Evolutionary conservation across 2,113 vertebrate species (phyloP).

Genomic region (Hippoglossus stenolepis): DNA sequence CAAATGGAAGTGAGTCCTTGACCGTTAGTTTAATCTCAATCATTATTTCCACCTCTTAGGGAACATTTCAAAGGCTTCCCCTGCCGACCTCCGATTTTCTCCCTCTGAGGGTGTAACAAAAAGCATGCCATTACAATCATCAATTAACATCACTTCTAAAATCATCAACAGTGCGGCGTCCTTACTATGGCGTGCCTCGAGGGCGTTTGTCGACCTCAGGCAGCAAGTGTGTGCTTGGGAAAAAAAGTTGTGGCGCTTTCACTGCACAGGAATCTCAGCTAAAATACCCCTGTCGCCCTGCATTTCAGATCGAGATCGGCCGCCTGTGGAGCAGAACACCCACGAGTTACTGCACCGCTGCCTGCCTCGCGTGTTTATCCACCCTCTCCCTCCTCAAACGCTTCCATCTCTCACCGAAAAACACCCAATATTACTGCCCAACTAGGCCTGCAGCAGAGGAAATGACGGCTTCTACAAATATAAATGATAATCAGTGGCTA

Average conservation of each 20-base stretch:
- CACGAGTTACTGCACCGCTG: conserved; percentile 62
- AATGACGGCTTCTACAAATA: conserved; percentile 82
- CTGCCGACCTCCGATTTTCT: conserved; percentile 32
- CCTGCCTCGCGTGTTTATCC: conserved; percentile 65
- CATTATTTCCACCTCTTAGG: too few species aligned
- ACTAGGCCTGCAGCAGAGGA: conserved; percentile 65
- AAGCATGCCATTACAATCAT: conserved; percentile 54
- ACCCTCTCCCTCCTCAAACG: conserved; percentile 54
- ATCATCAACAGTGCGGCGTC: conserved; percentile 37
- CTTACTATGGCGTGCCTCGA: conserved; percentile 45
- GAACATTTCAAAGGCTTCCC: too few species aligned
- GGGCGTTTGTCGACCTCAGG: conserved; percentile 62
- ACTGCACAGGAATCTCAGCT: conserved; percentile 63
- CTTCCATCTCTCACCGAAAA: conserved; percentile 71
- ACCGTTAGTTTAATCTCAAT: neutral
- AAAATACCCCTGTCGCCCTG: conserved; percentile 66
- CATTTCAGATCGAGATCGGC: conserved; percentile 67
- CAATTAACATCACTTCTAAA: conserved; percentile 58
- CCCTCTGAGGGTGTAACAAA: conserved; percentile 40
- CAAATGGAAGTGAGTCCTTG: conserved; percentile 14
- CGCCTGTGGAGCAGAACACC: conserved; percentile 76
- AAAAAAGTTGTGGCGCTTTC: conserved; percentile 52
- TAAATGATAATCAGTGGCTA: conserved; percentile 79
- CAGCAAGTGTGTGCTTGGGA: conserved; percentile 62
- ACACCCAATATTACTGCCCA: conserved; percentile 67